A percentile compares a stretch with the other conserved stretches of the same genome.
Conservation (phyloP, 2,113 vertebrate genomes). For the Rutilus rutilus region DNA sequence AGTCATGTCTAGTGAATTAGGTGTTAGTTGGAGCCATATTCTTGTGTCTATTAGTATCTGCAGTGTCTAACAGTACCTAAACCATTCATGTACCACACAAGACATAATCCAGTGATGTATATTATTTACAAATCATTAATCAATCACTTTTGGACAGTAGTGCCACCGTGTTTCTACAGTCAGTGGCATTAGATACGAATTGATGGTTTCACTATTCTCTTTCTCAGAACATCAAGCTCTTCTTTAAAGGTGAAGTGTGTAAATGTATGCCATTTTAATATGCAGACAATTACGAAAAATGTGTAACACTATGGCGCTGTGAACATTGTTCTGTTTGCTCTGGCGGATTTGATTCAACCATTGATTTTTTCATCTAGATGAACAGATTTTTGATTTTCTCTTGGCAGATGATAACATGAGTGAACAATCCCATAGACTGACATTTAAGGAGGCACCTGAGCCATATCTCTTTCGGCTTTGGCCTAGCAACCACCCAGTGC, state of each 20-base stretch:
- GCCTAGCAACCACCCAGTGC: neutral
- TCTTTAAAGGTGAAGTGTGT: neutral
- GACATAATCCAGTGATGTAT: constrained; percentile 1
- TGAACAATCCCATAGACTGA: neutral
- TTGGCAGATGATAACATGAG: neutral
- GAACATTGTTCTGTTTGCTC: neutral
- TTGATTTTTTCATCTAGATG: neutral
- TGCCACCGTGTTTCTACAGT: neutral
- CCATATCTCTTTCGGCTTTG: neutral
- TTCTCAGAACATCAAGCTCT: neutral
- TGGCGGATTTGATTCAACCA: neutral
- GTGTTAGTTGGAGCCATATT: neutral
- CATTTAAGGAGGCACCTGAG: neutral
- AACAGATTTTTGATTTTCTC: constrained; percentile 5
- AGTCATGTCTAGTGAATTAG: constrained; percentile 4
- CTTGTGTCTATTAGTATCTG: neutral
- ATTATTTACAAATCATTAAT: constrained; percentile 4
- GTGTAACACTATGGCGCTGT: neutral
- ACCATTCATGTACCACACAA: neutral
- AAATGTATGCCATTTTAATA: neutral
- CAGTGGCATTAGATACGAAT: neutral
- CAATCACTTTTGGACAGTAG: neutral
- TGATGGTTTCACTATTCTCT: neutral
- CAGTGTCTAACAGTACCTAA: neutral
- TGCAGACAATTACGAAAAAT: neutral